These are phyloP conservation scores for Brachionus rubens DNA, from an alignment of 1,140 invertebrate genomes.

Conservation along the genomic window DNA sequence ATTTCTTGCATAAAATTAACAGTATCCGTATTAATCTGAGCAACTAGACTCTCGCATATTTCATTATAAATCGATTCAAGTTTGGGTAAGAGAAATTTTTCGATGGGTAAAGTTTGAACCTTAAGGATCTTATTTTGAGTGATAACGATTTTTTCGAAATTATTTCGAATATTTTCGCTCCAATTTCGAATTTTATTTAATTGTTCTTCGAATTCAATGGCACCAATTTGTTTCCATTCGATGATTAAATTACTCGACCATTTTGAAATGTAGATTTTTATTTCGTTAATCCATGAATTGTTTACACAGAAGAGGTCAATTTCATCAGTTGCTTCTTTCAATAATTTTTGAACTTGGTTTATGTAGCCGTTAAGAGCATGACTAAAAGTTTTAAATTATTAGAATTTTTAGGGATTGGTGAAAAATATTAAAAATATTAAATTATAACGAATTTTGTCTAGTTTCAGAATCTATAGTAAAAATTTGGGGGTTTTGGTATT, in stretches of 20 bases:
- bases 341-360: background rate
- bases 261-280: slow-evolving; percentile 53
- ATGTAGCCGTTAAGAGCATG: background rate
- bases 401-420: no score
- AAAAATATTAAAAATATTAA: no score
- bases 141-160: slow-evolving; percentile 49
- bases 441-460: no score
- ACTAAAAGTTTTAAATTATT: no score
- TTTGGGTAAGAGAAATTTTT: slow-evolving; percentile 53
- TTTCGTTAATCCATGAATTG: slow-evolving; percentile 57
- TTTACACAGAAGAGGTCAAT: slow-evolving; percentile 55
- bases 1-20: slow-evolving; percentile 54
- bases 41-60: slow-evolving; percentile 54
- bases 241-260: slow-evolving; percentile 54
- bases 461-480: no score
- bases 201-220: slow-evolving; percentile 19
- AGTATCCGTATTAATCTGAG: slow-evolving; percentile 52
- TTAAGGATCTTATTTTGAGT: slow-evolving; percentile 56
- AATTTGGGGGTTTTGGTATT: no score
- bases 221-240: slow-evolving; percentile 52
- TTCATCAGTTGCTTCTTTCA: slow-evolving; percentile 52
- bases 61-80: slow-evolving; percentile 56
- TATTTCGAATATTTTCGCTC: background rate
- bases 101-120: slow-evolving; percentile 55
- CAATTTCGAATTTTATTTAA: slow-evolving; percentile 17